phyloP scores from a whole-genome alignment of 2,888 invertebrate species.

The Lordiphosa andalusiaca region DNA sequence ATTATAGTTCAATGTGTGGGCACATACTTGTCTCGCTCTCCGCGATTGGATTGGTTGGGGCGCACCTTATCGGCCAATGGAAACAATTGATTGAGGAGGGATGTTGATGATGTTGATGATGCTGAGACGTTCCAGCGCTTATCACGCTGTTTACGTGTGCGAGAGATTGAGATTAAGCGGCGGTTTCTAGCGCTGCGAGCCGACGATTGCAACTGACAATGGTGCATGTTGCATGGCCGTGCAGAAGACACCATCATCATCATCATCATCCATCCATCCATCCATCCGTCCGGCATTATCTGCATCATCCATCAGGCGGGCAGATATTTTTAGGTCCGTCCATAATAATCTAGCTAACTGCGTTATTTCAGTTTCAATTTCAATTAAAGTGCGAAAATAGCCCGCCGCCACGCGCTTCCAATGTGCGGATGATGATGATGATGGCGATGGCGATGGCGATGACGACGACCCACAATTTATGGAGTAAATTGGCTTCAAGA shows the following conservation, averaged over 20 bases:
- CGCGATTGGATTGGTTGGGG: slow-evolving; percentile 4
- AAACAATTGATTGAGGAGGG: slow-evolving; percentile 10
- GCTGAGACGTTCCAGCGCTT: slow-evolving; percentile 19
- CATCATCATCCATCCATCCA: too few relatives aligned
- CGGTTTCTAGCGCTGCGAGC: slow-evolving; percentile 28
- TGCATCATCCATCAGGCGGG: slow-evolving; percentile 27
- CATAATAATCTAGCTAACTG: slow-evolving; percentile 51
- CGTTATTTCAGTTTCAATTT: slow-evolving; percentile 67
- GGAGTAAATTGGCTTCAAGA: slow-evolving; percentile 55
- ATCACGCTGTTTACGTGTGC: slow-evolving; percentile 68
- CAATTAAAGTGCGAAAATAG: slow-evolving; percentile 70
- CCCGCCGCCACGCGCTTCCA: slow-evolving; percentile 23
- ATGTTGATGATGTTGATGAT: slow-evolving; percentile 9
- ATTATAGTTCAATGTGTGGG: slow-evolving; percentile 1
- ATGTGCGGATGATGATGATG: slow-evolving; percentile 1
- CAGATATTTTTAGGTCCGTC: slow-evolving; percentile 61
- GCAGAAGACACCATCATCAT: too few relatives aligned
- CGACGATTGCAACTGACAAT: background rate
- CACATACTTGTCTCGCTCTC: background rate
- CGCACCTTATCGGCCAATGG: slow-evolving; percentile 21
- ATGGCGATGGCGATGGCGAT: slow-evolving; percentile 7
- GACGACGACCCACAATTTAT: slow-evolving; percentile 26
- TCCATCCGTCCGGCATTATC: background rate
- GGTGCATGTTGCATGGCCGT: too few relatives aligned
- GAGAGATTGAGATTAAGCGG: background rate